Percentiles rank a stretch among this genome's conserved stretches.
Conservation (phyloP, 2,797 vertebrate species). For the Silurus lanzhouensis region DNA sequence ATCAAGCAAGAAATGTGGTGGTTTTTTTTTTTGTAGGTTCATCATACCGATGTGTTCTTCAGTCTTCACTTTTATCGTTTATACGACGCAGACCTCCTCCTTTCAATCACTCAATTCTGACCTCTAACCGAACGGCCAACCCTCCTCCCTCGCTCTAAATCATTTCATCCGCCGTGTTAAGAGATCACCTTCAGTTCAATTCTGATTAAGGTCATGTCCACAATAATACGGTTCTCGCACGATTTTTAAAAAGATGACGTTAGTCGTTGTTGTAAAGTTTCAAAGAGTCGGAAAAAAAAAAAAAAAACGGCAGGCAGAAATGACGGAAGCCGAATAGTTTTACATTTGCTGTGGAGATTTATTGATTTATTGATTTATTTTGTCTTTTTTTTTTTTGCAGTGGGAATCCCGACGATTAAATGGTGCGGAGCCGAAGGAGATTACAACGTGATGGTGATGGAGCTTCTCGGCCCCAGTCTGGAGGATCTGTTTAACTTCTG, state of each 20-base stretch:
- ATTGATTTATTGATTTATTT: neutral
- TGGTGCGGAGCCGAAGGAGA: slow-evolving; percentile 68
- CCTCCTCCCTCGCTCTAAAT: neutral
- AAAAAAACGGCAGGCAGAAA: too few species aligned
- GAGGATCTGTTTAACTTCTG: slow-evolving; percentile 67
- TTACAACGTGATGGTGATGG: slow-evolving; percentile 70
- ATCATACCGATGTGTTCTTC: slow-evolving; percentile 37
- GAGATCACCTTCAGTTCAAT: neutral
- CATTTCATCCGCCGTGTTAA: neutral
- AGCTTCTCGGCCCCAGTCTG: slow-evolving; percentile 66
- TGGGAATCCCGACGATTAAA: slow-evolving; percentile 67
- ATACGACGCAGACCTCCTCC: slow-evolving; percentile 10
- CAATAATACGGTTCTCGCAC: too few species aligned
- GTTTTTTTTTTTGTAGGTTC: slow-evolving; percentile 34
- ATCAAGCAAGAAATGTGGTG: too few species aligned
- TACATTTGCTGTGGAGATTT: too few species aligned
- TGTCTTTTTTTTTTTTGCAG: slow-evolving; percentile 29
- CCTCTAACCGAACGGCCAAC: neutral
- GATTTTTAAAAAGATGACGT: too few species aligned
- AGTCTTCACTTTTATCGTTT: slow-evolving; percentile 21
- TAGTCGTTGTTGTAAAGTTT: too few species aligned
- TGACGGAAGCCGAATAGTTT: too few species aligned
- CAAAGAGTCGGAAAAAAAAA: neutral
- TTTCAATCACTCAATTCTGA: slow-evolving; percentile 23
- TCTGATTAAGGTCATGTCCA: too few species aligned